phyloP scores from a whole-genome alignment of 2,113 vertebrate species.

The Isichthys henryi region DNA sequence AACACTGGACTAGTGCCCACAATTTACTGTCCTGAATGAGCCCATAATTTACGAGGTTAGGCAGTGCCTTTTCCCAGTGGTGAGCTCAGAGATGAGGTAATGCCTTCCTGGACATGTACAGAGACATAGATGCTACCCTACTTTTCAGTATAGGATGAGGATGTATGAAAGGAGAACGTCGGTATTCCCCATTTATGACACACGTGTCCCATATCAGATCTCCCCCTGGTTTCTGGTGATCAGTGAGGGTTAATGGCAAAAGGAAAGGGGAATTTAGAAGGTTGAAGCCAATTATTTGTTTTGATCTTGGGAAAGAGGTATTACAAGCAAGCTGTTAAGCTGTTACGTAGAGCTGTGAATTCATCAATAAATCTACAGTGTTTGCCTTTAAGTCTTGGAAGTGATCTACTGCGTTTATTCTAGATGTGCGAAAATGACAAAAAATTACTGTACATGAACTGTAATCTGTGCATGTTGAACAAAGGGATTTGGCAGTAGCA shows the following conservation, averaged over 20 bases:
- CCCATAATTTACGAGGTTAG: slow-evolving; percentile 27
- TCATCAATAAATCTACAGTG: not conserved
- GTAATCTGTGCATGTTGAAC: not conserved
- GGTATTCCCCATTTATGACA: not conserved
- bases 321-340: not conserved
- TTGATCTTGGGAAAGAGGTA: not conserved
- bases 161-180: not conserved
- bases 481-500: not conserved
- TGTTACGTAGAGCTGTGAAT: not conserved
- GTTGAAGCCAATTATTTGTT: not conserved
- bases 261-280: not conserved
- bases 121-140: not conserved
- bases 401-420: not conserved
- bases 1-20: not conserved
- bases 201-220: not conserved
- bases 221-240: not conserved
- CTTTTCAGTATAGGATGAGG: not conserved
- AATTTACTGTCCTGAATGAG: slow-evolving; percentile 1
- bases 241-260: slow-evolving; percentile 9
- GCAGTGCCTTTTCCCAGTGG: slow-evolving; percentile 10
- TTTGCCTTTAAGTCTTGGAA: not conserved
- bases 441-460: not conserved
- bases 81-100: slow-evolving; percentile 29
- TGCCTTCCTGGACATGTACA: not conserved
- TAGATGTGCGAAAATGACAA: not conserved